Percentiles rank a stretch among this genome's conserved stretches.
Evolutionary conservation across 37 sponge, comb jelly and placozoan genomes (phyloP).

Genomic region (Tethya wilhelma): DNA sequence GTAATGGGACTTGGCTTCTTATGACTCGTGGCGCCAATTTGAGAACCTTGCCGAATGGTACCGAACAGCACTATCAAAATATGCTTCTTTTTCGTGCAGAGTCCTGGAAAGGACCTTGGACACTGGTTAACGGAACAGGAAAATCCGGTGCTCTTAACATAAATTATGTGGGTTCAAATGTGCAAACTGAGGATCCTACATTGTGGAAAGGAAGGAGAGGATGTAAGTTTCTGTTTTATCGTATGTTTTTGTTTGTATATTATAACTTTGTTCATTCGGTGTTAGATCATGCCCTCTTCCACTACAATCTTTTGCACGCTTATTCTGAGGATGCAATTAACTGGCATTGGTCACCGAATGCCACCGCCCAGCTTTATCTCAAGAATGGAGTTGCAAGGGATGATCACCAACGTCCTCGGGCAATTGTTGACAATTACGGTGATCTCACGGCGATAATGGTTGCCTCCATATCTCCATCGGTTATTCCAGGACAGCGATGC

Average conservation of each 20-base stretch:
- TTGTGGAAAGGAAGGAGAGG: background rate
- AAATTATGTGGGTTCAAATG: constrained; percentile 1
- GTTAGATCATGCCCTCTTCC: constrained; percentile 4
- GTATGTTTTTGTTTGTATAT: background rate
- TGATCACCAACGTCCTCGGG: constrained; percentile 4
- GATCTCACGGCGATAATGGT: constrained; percentile 1
- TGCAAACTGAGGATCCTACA: constrained; percentile 4
- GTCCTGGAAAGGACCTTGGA: constrained; percentile 4
- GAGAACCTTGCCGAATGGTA: background rate
- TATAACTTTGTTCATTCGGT: background rate
- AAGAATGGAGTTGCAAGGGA: constrained; percentile 1
- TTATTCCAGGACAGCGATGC: constrained; percentile 1
- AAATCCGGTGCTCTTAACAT: constrained; percentile 1
- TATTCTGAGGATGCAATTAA: constrained; percentile 1
- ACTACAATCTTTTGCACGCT: constrained; percentile 1
- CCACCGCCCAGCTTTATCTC: constrained; percentile 4
- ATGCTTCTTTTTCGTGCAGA: constrained; percentile 4
- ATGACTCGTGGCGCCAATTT: constrained; percentile 4
- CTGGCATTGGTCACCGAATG: background rate
- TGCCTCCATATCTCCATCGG: constrained; percentile 1
- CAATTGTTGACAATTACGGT: background rate
- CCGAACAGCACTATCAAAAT: background rate
- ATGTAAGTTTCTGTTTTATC: constrained; percentile 3
- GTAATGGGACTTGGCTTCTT: constrained; percentile 1
- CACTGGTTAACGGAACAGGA: background rate